Evolutionary conservation across 2,888 invertebrate species (phyloP).

Genomic region (Amorpha juglandis): DNA sequence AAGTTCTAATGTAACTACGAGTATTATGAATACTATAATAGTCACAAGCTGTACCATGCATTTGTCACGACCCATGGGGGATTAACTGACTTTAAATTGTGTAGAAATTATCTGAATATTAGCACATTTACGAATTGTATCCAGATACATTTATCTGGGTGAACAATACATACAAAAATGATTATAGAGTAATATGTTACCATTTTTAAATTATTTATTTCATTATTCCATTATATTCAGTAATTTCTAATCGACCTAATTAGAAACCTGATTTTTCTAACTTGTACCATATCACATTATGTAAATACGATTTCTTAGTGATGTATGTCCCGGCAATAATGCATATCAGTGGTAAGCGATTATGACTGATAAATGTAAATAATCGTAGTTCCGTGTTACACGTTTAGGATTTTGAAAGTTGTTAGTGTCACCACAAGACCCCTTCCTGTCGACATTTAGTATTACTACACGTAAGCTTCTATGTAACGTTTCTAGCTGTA

Average conservation of each 20-base stretch:
- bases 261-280: slow-evolving; percentile 13
- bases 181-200: slow-evolving; percentile 10
- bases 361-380: slow-evolving; percentile 64
- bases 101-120: no score
- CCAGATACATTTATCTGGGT: no score
- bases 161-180: no score
- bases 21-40: no score
- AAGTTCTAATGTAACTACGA: no score
- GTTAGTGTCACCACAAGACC: slow-evolving; percentile 57
- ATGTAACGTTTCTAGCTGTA: slow-evolving; percentile 57
- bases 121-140: no score
- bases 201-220: slow-evolving; percentile 21
- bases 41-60: no score
- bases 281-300: slow-evolving; percentile 54
- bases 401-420: slow-evolving; percentile 59
- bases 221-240: slow-evolving; percentile 9
- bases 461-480: slow-evolving; percentile 44
- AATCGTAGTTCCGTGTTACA: slow-evolving; percentile 41
- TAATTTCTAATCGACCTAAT: slow-evolving; percentile 20
- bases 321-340: slow-evolving; percentile 78
- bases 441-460: slow-evolving; percentile 41
- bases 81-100: no score
- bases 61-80: no score
- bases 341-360: slow-evolving; percentile 70
- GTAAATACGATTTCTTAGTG: slow-evolving; percentile 61